These are phyloP conservation scores for Monochamus saltuarius DNA, from an alignment of 1,140 invertebrate genomes.

Conservation along the genomic window DNA sequence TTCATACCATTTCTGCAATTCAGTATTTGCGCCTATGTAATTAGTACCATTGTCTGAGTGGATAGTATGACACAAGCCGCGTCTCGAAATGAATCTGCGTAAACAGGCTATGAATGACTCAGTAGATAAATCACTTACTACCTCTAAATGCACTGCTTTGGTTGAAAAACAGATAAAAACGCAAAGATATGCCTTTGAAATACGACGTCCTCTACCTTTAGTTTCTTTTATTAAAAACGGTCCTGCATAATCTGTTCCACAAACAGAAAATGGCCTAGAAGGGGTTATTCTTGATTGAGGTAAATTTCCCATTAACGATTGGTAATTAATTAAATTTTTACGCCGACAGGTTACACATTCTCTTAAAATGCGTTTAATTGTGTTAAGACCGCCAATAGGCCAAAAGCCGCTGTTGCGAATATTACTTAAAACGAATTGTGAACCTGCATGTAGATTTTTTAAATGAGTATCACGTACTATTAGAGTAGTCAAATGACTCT, in stretches of 20 bases:
- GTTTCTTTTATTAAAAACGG: no score
- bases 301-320: no score
- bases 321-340: no score
- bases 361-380: conserved; percentile 1
- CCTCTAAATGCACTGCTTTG: conserved; percentile 44
- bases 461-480: conserved; percentile 6
- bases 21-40: background rate
- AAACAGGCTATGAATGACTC: conserved; percentile 41
- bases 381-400: background rate
- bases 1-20: background rate
- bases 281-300: no score
- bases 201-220: no score
- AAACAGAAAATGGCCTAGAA: no score
- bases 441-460: conserved; percentile 9
- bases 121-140: conserved; percentile 34
- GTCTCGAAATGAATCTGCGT: conserved; percentile 34
- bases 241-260: no score
- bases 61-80: conserved; percentile 12
- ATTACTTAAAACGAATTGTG: conserved; percentile 1
- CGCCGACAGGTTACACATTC: conserved; percentile 11
- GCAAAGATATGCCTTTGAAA: conserved; percentile 39
- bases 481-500: conserved; percentile 14
- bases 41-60: conserved; percentile 9
- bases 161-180: conserved; percentile 44
- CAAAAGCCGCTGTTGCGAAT: conserved; percentile 2